Conservation (phyloP, 2,888 invertebrate species). For the Loripinus fragilis region DNA sequence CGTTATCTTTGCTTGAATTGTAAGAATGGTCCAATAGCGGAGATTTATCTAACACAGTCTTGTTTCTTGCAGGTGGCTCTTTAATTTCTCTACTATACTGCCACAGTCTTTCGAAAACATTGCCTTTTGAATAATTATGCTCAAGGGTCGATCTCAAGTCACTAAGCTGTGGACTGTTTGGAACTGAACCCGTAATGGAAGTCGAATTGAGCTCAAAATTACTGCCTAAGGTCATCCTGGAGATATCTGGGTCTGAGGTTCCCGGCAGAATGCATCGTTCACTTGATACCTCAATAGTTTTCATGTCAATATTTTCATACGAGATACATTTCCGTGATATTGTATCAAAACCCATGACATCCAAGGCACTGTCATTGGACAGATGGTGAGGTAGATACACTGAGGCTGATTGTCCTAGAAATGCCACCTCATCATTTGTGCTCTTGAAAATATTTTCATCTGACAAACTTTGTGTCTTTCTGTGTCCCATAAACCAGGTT, state of each 20-base stretch:
- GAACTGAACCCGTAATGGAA: slow-evolving; percentile 4
- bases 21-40: slow-evolving; percentile 44
- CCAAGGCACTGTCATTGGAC: slow-evolving; percentile 60
- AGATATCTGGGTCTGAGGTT: slow-evolving; percentile 56
- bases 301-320: slow-evolving; percentile 49
- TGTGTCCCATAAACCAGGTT: slow-evolving; percentile 16
- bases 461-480: slow-evolving; percentile 37
- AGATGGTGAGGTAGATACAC: slow-evolving; percentile 50
- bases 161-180: slow-evolving; percentile 34
- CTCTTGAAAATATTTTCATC: slow-evolving; percentile 34
- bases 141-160: not conserved
- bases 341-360: slow-evolving; percentile 55
- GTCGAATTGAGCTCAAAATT: not conserved
- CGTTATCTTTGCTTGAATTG: slow-evolving; percentile 11
- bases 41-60: slow-evolving; percentile 12
- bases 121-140: slow-evolving; percentile 24
- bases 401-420: not conserved
- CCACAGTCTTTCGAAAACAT: not conserved
- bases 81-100: not conserved
- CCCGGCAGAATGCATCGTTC: slow-evolving; percentile 51
- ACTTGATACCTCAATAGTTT: slow-evolving; percentile 53
- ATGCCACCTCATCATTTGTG: not conserved
- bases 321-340: slow-evolving; percentile 56
- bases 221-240: slow-evolving; percentile 45
- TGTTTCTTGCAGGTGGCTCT: not conserved